These are phyloP conservation scores for Melanotaenia boesemani DNA, from an alignment of 2,797 vertebrate species.

Conservation along the genomic window DNA sequence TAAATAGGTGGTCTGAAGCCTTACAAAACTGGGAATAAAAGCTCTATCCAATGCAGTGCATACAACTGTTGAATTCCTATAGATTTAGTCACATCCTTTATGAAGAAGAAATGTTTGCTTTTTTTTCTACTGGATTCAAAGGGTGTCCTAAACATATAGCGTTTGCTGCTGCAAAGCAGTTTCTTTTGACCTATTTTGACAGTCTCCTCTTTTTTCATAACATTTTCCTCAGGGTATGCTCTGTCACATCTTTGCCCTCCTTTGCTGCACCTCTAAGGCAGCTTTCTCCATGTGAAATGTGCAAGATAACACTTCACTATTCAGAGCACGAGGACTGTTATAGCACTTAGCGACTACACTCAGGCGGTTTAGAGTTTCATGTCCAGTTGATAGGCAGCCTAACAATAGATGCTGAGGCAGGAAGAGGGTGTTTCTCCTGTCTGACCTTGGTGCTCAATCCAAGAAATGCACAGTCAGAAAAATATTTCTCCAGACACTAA, in stretches of 20 bases:
- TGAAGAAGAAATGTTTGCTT: neutral
- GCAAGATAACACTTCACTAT: constrained; percentile 27
- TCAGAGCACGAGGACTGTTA: neutral
- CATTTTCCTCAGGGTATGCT: neutral
- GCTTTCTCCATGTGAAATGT: constrained; percentile 14
- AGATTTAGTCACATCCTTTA: neutral
- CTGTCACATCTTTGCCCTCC: neutral
- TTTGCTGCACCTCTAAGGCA: constrained; percentile 5
- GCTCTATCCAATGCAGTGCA: neutral
- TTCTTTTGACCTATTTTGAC: neutral
- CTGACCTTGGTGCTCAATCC: constrained; percentile 21
- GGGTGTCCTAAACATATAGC: neutral
- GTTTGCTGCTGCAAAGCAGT: neutral
- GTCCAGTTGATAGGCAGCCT: constrained; percentile 32
- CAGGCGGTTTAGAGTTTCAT: neutral
- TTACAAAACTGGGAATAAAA: neutral
- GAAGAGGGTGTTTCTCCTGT: constrained; percentile 13
- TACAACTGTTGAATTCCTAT: neutral
- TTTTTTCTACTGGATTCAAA: neutral
- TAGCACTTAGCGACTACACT: constrained; percentile 6
- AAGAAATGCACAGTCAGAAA: neutral
- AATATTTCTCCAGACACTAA: neutral
- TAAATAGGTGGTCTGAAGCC: too few species aligned
- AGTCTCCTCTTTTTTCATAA: neutral
- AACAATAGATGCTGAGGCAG: constrained; percentile 19